A percentile compares a stretch with the other conserved stretches of the same genome.
These are phyloP conservation scores for Seriola aureovittata DNA, from an alignment of 2,113 vertebrate genomes.

Conservation along the genomic window DNA sequence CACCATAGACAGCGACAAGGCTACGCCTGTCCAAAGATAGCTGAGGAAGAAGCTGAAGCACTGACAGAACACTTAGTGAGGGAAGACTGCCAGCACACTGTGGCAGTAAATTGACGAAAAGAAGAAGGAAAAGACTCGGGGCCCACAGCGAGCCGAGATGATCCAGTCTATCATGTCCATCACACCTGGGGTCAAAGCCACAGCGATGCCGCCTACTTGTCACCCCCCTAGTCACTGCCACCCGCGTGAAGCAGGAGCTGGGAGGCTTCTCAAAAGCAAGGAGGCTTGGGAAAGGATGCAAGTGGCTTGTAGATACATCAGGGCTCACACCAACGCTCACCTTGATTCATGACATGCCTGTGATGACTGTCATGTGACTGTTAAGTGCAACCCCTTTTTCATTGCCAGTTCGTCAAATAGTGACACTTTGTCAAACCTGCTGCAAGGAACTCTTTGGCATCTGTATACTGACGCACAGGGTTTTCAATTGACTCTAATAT, in stretches of 20 bases:
- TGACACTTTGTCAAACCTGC: neutral
- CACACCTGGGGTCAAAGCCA: conserved; percentile 36
- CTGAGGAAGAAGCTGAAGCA: neutral
- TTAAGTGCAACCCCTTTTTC: neutral
- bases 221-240: conserved; percentile 2
- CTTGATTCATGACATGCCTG: neutral
- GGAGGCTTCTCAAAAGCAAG: conserved; percentile 6
- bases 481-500: neutral
- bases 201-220: neutral
- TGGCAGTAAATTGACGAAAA: conserved; percentile 26
- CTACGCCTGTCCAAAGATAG: conserved; percentile 4
- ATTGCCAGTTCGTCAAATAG: neutral
- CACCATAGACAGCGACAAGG: neutral
- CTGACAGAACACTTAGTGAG: conserved; percentile 2
- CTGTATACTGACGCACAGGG: neutral
- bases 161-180: conserved; percentile 46
- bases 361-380: neutral
- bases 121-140: neutral
- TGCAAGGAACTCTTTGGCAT: neutral
- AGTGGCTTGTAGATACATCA: neutral
- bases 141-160: conserved; percentile 14
- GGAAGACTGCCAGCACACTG: conserved; percentile 28
- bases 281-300: neutral
- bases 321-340: neutral
- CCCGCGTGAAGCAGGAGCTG: neutral